Percentiles rank a stretch among this genome's conserved stretches.
These are phyloP conservation scores for Labrus mixtus DNA, from an alignment of 2,113 vertebrate species.

Conservation along the genomic window DNA sequence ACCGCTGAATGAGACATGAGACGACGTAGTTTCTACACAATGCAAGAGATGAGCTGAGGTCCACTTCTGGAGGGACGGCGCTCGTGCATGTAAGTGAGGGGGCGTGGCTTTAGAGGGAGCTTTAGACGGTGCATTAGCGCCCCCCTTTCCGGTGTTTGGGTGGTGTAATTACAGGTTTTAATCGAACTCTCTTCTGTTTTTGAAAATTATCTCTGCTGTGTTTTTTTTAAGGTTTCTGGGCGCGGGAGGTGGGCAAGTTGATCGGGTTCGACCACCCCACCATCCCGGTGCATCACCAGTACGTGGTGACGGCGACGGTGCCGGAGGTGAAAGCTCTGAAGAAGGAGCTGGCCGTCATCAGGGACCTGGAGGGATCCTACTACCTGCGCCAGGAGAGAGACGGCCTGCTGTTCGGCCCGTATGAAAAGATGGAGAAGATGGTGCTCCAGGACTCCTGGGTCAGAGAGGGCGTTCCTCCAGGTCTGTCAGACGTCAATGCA, in stretches of 20 bases:
- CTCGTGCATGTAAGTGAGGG: no score
- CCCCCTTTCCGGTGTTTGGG: no score
- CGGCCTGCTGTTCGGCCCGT: conserved; percentile 94
- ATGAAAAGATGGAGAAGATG: conserved; percentile 96
- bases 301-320: conserved; percentile 92
- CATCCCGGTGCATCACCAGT: conserved; percentile 98
- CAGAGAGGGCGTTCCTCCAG: conserved; percentile 91
- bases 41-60: no score
- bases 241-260: conserved; percentile 92
- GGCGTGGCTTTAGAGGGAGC: no score
- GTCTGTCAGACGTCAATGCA: conserved; percentile 37
- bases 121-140: no score
- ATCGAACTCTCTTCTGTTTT: no score
- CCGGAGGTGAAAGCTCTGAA: conserved; percentile 95
- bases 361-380: conserved; percentile 94
- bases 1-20: no score
- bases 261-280: conserved; percentile 93
- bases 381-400: conserved; percentile 96
- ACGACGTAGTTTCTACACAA: no score
- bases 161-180: no score
- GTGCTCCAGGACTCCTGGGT: conserved; percentile 95
- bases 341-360: conserved; percentile 91
- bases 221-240: conserved; percentile 92
- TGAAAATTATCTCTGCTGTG: background rate
- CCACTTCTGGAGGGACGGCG: no score